These are phyloP conservation scores for Campoletis raptor DNA, from an alignment of 2,888 invertebrate species.

Conservation along the genomic window DNA sequence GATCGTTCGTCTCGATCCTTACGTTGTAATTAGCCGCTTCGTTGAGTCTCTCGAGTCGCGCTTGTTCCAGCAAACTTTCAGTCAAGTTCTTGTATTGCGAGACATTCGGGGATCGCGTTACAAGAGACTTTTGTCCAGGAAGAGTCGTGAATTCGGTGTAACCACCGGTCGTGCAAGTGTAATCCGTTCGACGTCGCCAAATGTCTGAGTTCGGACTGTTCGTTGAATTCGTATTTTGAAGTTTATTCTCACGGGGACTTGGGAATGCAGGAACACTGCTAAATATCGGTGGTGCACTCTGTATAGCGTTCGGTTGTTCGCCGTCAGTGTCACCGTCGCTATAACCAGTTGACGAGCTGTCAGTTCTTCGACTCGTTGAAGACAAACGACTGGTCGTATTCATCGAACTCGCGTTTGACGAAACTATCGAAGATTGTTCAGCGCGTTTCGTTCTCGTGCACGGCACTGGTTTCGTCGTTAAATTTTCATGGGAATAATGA, in stretches of 20 bases:
- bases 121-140: conserved; percentile 78
- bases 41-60: conserved; percentile 77
- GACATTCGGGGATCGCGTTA: conserved; percentile 81
- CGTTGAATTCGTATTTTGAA: conserved; percentile 73
- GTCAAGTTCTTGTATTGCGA: conserved; percentile 79
- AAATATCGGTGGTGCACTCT: conserved; percentile 83
- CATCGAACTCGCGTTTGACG: conserved; percentile 74
- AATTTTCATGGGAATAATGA: conserved; percentile 79
- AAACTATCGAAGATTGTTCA: conserved; percentile 76
- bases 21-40: conserved; percentile 81
- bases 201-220: conserved; percentile 81
- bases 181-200: conserved; percentile 80
- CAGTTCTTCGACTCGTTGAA: conserved; percentile 80
- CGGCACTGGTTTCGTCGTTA: conserved; percentile 79
- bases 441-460: conserved; percentile 81
- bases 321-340: conserved; percentile 85
- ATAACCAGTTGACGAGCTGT: conserved; percentile 82
- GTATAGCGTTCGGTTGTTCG: conserved; percentile 80
- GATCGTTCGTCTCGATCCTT: conserved; percentile 78
- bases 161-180: conserved; percentile 69
- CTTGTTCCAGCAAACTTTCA: conserved; percentile 80
- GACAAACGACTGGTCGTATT: conserved; percentile 77
- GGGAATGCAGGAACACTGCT: conserved; percentile 78
- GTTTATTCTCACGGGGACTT: conserved; percentile 78
- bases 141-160: conserved; percentile 78